Evolutionary conservation across 2,797 vertebrate genomes (phyloP).

Genomic region (Enteromius unitaeniatus): DNA sequence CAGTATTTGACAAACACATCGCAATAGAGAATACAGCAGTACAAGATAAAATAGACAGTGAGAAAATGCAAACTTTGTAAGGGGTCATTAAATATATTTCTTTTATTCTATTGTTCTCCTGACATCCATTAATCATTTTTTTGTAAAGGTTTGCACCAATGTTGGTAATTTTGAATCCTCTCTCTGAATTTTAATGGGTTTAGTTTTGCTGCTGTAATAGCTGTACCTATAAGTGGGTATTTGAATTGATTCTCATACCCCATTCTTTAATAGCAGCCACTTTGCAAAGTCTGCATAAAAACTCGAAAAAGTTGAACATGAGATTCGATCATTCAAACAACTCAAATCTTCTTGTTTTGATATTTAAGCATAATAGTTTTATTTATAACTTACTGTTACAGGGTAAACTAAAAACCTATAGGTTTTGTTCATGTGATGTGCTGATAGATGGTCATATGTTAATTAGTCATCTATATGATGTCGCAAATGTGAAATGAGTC

Average conservation of each 20-base stretch:
- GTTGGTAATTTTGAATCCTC: background rate
- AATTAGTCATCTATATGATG: background rate
- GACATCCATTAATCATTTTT: background rate
- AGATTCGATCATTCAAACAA: background rate
- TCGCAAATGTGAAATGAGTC: background rate
- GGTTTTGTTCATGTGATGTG: background rate
- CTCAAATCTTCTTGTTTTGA: background rate
- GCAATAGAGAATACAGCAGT: background rate
- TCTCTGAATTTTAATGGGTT: background rate
- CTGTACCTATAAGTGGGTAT: background rate
- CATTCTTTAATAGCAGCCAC: background rate
- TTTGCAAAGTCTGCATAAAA: background rate
- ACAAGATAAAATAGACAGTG: background rate
- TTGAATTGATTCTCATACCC: background rate
- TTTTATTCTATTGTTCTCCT: background rate
- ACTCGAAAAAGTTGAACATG: background rate
- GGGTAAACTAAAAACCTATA: background rate
- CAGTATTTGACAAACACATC: constrained; percentile 16
- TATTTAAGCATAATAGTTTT: background rate
- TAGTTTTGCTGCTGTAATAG: background rate
- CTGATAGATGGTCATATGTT: background rate
- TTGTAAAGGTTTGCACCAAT: background rate
- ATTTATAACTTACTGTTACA: background rate
- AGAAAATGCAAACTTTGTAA: background rate
- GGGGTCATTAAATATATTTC: constrained; percentile 4